Evolutionary conservation across 2,888 invertebrate genomes (phyloP), one percentile per base, ranked within the genome.

Genomic region (Drosophila limbata): DNA sequence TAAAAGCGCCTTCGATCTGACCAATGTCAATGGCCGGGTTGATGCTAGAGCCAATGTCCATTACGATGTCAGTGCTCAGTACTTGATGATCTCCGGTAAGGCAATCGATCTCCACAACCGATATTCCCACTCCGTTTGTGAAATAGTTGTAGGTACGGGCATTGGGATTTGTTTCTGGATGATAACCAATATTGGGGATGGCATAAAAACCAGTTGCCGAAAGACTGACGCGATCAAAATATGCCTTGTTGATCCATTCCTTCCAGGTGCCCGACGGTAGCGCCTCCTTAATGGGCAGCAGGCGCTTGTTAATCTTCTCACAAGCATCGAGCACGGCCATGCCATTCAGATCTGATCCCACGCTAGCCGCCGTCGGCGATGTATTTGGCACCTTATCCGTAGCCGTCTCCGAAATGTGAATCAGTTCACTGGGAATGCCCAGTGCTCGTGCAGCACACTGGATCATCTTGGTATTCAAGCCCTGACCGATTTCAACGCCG

Each of bases 401-500:
- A 0, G 96, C 93, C 0, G 97, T 97, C 91, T 98, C 98, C 28
- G 95, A 94, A 13, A 97, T 95, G 90, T 97, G 96, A 82, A 98
- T 97, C 85, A 95, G 94, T 0, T 95, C 94, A 0, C 94, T 91
- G 4, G 96, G 95, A 35, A 97, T 94, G 53, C 94, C 95, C 13
- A 98, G 93, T 0, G 94, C 94, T 71, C 95, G 94, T 47, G 97
- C 96, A 4, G 97, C 97, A 11, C 97, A 95, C 94, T 98, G 98
- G 59, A 97, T 95, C 96, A 98, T 97, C 94, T 99, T 99, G 0
- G 97, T 99, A 91, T 98, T 97, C 4, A 99, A 93, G 1, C 99
- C 99, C 93, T 99, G 99, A 0, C 99, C 99, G 96, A 99, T 98
- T 94, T 99, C 99, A 9, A 96, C 96, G n/a, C 98, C 98, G 35